Percentiles rank a stretch among this genome's conserved stretches.
Conservation (phyloP, 2,113 vertebrate genomes). For the Xenus cinereus region DNA sequence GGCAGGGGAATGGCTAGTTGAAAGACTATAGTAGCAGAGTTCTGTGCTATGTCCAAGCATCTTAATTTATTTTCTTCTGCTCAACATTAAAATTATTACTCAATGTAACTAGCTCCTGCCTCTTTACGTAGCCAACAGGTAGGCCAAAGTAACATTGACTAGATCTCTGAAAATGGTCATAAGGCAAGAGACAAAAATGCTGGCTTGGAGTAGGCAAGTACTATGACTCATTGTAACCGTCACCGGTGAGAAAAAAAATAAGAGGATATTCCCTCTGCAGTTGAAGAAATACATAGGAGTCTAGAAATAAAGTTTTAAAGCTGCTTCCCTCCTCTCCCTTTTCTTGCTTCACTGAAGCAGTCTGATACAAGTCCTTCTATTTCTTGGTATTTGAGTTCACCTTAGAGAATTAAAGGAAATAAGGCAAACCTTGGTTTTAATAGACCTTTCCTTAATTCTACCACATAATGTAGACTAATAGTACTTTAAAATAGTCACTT, state of each 20-base stretch:
- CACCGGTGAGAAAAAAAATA: background rate
- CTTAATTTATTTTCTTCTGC: background rate
- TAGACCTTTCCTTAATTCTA: constrained; percentile 4
- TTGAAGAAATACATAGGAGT: background rate
- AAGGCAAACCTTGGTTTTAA: constrained; percentile 16
- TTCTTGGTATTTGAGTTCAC: constrained; percentile 1
- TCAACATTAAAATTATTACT: background rate
- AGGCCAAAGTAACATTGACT: background rate
- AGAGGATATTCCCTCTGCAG: background rate
- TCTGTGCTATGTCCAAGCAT: background rate
- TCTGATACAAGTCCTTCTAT: background rate
- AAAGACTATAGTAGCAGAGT: background rate
- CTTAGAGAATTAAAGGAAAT: constrained; percentile 11
- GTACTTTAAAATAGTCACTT: background rate
- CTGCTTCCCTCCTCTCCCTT: background rate
- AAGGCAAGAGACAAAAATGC: background rate
- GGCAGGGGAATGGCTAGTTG: background rate
- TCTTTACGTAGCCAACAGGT: background rate
- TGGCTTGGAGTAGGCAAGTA: background rate
- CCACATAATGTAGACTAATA: background rate
- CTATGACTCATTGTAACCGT: background rate
- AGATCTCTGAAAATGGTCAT: background rate
- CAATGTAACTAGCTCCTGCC: background rate
- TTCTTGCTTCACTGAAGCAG: background rate
- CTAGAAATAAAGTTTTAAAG: background rate